Evolutionary conservation across 2,888 invertebrate species (phyloP).

Genomic region (Dicycla oo): DNA sequence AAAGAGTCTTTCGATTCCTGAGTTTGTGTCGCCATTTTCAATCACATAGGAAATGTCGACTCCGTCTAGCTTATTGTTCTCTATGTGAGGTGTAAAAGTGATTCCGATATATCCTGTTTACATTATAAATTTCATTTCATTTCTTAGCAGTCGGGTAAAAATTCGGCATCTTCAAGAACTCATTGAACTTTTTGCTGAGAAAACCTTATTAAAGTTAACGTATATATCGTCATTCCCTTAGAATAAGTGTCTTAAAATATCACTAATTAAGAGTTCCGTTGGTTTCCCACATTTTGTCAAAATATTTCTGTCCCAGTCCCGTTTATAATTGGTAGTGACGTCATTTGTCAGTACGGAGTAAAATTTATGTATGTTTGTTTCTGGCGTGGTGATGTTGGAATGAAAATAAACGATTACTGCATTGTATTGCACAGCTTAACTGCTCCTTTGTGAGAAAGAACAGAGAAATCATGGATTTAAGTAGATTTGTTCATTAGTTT

Average conservation of each 20-base stretch:
- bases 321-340: slow-evolving; percentile 33
- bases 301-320: slow-evolving; percentile 9
- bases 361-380: slow-evolving; percentile 49
- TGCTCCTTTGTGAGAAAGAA: background rate
- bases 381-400: slow-evolving; percentile 40
- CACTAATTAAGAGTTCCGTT: background rate
- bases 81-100: no score
- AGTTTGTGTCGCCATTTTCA: no score
- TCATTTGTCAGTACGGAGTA: slow-evolving; percentile 40
- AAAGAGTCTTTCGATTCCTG: no score
- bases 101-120: no score
- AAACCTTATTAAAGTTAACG: background rate
- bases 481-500: background rate
- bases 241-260: slow-evolving; percentile 20
- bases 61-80: no score
- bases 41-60: no score
- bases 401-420: slow-evolving; percentile 36
- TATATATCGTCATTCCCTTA: background rate
- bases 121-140: no score
- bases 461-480: background rate
- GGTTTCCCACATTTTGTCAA: slow-evolving; percentile 32
- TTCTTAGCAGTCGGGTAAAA: background rate
- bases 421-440: slow-evolving; percentile 11
- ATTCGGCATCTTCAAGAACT: background rate
- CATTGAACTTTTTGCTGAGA: background rate